Base-by-base conservation (phyloP, 2,797 vertebrate species). In the Channa striata region DNA sequence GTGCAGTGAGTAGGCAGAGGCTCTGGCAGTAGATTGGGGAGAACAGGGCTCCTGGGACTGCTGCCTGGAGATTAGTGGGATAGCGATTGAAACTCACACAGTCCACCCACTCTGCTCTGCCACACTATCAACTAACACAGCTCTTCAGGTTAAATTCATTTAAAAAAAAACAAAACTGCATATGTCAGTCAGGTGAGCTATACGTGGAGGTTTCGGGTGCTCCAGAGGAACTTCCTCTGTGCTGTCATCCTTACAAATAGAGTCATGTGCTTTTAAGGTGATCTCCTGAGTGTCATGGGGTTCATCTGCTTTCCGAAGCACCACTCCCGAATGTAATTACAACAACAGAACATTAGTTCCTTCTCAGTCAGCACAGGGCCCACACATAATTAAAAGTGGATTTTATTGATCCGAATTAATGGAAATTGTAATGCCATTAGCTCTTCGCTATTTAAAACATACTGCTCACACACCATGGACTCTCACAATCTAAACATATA, bases 1-100 rank as follows among this genome's bases (percentile, higher is more conserved):
- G 79, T 81, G 72, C 79, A 80, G 67, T 2, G 68, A 71, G 80
- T 63, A 79, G 85, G 85, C 64, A 67, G 72, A 62, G 21, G 54
- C 68, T 74, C 65, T 82, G 77, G 74, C 68, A 57, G 72, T 48
- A 68, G 76, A 69, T 72, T 53, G 74, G 81, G 74, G 77, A 85
- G 69, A 76, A 75, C 81, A 50, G 71, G 59, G 75, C 86, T 69
- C 79, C 67, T 74, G 88, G 80, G 82, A 87, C 40, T 33, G 44
- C 68, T 79, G 77, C 78, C 63, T 78, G 67, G 75, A 86, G 76
- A 87, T 83, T 81, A 85, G 72, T 67, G 68, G 78, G 77, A 84
- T 84, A 64, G 72, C 80, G 84, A 84, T 69, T 75, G 77, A 87
- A 86, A 86, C 74, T 78, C 77, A 76, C 75, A 70, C 80, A 80